Conservation (phyloP, 2,888 invertebrate species). For the Yponomeuta plumbellus region DNA sequence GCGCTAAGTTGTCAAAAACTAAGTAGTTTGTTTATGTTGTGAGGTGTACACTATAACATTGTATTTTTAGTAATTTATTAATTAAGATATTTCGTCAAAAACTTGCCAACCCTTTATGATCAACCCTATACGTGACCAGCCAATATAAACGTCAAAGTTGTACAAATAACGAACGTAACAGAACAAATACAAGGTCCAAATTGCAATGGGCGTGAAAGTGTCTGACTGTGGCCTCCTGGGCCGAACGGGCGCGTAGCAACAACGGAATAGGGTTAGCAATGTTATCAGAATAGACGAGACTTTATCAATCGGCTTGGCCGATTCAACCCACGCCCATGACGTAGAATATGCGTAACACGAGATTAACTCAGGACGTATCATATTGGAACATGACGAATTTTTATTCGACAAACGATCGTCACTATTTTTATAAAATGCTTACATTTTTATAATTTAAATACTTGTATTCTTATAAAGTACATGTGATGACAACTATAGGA, state of each 20-base stretch:
- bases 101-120: not conserved
- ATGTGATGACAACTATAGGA: too few species aligned
- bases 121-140: not conserved
- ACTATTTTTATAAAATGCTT: too few species aligned
- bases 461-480: too few species aligned
- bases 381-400: too few species aligned
- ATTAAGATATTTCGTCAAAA: not conserved
- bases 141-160: not conserved
- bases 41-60: not conserved
- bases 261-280: conserved; percentile 41
- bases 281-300: conserved; percentile 47
- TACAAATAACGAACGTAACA: not conserved
- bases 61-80: not conserved
- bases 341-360: not conserved
- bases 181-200: not conserved
- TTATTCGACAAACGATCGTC: too few species aligned
- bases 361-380: not conserved
- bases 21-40: not conserved
- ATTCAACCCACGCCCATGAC: conserved; percentile 56
- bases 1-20: too few species aligned
- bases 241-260: not conserved
- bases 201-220: not conserved
- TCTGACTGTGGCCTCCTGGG: too few species aligned
- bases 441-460: too few species aligned
- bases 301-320: conserved; percentile 70